phyloP scores from a whole-genome alignment of 1,140 invertebrate genomes.

The Drosophila biarmipes region DNA sequence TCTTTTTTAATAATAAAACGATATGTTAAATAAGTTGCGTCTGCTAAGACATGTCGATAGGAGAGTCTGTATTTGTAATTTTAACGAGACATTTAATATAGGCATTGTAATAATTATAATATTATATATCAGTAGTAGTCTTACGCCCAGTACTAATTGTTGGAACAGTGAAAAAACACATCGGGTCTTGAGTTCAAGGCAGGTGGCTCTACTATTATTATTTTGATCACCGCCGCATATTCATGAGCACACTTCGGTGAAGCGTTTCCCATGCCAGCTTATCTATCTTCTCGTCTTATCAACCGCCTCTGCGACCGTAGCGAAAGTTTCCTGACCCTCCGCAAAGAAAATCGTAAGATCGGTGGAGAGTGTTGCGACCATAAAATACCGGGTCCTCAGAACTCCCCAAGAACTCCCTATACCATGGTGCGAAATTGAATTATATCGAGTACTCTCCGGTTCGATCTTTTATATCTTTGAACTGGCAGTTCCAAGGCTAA shows the following conservation, averaged over 20 bases:
- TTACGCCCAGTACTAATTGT: too few relatives aligned
- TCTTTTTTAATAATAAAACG: too few relatives aligned
- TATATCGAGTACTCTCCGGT: too few relatives aligned
- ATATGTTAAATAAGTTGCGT: too few relatives aligned
- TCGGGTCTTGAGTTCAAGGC: not conserved
- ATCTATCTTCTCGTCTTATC: constrained; percentile 41
- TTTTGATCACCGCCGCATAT: not conserved
- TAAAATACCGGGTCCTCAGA: not conserved
- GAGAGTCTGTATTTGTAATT: too few relatives aligned
- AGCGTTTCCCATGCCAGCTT: constrained; percentile 19
- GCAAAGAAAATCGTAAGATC: constrained; percentile 9
- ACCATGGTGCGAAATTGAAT: too few relatives aligned
- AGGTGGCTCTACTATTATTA: not conserved
- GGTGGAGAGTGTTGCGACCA: not conserved
- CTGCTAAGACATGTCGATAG: too few relatives aligned
- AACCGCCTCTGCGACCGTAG: constrained; percentile 5
- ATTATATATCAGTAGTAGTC: too few relatives aligned
- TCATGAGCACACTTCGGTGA: not conserved
- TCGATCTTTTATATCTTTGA: not conserved
- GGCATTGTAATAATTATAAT: too few relatives aligned
- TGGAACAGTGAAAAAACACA: too few relatives aligned
- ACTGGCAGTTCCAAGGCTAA: not conserved
- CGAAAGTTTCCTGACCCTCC: constrained; percentile 41
- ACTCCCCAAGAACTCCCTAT: too few relatives aligned
- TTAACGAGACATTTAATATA: too few relatives aligned